Evolutionary conservation across 2,797 vertebrate genomes (phyloP), one percentile per base, ranked within the genome.

Genomic region (Lycodopsis pacificus): DNA sequence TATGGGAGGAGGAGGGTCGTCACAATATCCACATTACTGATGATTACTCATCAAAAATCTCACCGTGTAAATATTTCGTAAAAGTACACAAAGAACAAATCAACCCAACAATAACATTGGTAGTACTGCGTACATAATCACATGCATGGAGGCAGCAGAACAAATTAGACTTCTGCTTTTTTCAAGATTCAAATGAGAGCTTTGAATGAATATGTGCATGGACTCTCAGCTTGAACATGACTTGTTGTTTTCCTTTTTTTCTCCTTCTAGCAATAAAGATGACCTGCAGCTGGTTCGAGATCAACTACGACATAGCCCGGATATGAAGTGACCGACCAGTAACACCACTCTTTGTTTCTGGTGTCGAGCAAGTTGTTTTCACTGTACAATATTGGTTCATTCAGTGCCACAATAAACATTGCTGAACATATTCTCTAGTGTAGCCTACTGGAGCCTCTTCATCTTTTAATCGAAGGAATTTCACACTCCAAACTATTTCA

Each of bases 211-310:
- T 53, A 30, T 86, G 71, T 79, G 62, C 71, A 65, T 77, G 4
- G 12, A 8, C 2, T 3, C 25, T 38, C 4, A 64, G 30, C 6
- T 5, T 27, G 10, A 48, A 12, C 1, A 3, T 61, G 20, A 38
- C 2, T 19, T 10, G 2, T 3, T 44, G 54, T 13, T 71, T 11
- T 3, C 13, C 0, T 54, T 7, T 34, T 20, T 48, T 2, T 48
- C 19, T 59, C 40, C 6, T 4, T 46, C 17, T 3, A 89, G 86
- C 64, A 4, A 51, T 86, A 13, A 64, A 85, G 59, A 69, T 54
- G 71, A 88, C 78, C 25, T 84, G 88, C 40, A 73, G 81, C 34
- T 88, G 84, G 86, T 83, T 86, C 1, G 4, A 68, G 57, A 42
- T 22, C 49, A 84, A 87, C 77, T 58, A 77, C 4, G 53, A 76